Base-by-base conservation (phyloP, 2,888 invertebrate species). In the Eristalis arbustorum region DNA sequence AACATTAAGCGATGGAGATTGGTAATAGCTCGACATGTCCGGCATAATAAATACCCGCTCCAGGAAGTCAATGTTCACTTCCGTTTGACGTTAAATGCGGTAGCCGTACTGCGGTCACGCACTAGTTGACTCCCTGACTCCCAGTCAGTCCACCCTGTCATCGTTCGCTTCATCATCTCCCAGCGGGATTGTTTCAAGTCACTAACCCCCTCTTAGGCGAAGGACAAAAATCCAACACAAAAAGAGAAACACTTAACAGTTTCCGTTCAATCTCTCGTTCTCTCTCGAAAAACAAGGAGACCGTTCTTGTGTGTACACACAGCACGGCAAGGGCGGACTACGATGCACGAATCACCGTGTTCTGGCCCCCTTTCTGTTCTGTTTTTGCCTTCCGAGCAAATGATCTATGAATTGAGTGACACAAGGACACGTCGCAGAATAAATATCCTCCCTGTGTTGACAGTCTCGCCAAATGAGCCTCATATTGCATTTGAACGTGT, bases 81-180 rank as follows among this genome's bases (percentile, higher is more conserved):
- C 85, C 82, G 85, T 77, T 81, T 82, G 81, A 73, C 77, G 64
- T 77, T 85, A 73, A 77, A 85, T 85, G 85, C 25, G 81, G 85
- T 77, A 49, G 68, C 76, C 59, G 62, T 59, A 59, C 80, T 81
- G 49, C 81, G 85, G 85, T 82, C 85, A 85, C 85, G 81, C 85
- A 82, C 81, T 82, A 69, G 73, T 77, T 77, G 73, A 74, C 72
- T 76, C 49, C 49, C 49, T 49, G n/a, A 49, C 49, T 42, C 42
- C n/a, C 37, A 2, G 10, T 13, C 37, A 40, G 37, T 40, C 37
- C 11, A 11, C 37, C 10, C 37, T 5, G 5, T 3, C 31, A 31
- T 31, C 31, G 6, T 31, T 6, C 4, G 4, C 31, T 3, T 31
- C 31, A 34, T 80, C 63, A 25, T 42, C 72, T 79, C 69, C 84